Evolutionary conservation across 1,140 invertebrate genomes (phyloP).

Genomic region (Drosophila punjabiensis): DNA sequence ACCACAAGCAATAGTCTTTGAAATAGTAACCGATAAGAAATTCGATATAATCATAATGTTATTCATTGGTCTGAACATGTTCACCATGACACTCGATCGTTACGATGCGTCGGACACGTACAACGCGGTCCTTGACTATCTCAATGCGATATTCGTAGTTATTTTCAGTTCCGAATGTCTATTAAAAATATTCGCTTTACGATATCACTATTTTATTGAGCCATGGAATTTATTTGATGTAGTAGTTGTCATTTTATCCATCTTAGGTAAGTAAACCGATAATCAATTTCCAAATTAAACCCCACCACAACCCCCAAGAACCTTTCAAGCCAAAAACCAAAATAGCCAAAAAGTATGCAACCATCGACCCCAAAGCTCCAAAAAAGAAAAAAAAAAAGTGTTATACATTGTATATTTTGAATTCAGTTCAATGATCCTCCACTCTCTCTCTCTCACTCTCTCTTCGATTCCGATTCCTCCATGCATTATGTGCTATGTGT

Average conservation of each 20-base stretch:
- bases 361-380: conserved; percentile 49
- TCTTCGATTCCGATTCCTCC: conserved; percentile 18
- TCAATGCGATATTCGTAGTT: conserved; percentile 99
- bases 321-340: conserved; percentile 19
- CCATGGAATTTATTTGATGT: conserved; percentile 99
- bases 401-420: conserved; percentile 29
- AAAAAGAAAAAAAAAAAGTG: conserved; percentile 22
- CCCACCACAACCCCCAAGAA: conserved; percentile 25
- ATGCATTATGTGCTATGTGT: conserved; percentile 36
- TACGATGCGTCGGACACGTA: conserved; percentile 95
- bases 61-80: conserved; percentile 99
- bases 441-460: conserved; percentile 28
- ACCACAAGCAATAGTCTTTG: conserved; percentile 97
- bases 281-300: conserved; percentile 52
- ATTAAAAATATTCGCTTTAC: conserved; percentile 98
- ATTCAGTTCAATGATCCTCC: conserved; percentile 30
- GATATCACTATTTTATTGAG: conserved; percentile 99
- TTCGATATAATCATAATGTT: conserved; percentile 99
- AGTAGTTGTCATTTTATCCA: conserved; percentile 99
- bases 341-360: conserved; percentile 48
- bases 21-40: conserved; percentile 98
- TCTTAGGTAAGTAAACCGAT: conserved; percentile 92
- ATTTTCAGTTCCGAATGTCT: conserved; percentile 99
- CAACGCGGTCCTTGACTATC: conserved; percentile 93
- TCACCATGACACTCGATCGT: conserved; percentile 99